Conservation (phyloP, 1,140 invertebrate species). For the Drosophila sp. region DNA sequence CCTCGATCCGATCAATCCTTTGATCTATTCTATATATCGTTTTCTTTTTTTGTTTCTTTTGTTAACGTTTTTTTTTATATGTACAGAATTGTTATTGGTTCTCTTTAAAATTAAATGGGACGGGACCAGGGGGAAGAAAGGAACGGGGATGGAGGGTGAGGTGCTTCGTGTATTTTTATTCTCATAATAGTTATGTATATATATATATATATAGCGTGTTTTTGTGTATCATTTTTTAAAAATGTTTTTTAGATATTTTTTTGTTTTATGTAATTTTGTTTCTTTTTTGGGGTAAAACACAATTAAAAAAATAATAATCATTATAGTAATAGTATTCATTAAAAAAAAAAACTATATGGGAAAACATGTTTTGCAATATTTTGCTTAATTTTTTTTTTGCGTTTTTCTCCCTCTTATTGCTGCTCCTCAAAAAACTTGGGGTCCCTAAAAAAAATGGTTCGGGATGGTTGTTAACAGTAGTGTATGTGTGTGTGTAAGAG, state of each 20-base stretch:
- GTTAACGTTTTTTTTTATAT: background rate
- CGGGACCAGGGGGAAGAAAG: background rate
- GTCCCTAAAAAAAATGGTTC: conserved; percentile 10
- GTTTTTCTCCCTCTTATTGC: conserved; percentile 3
- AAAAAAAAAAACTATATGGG: conserved; percentile 28
- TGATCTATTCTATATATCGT: background rate
- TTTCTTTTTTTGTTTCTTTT: background rate
- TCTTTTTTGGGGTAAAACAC: conserved; percentile 30
- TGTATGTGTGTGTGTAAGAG: conserved; percentile 2
- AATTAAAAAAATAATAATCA: conserved; percentile 49
- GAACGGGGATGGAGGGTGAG: background rate
- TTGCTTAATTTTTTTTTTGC: background rate
- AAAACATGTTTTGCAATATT: background rate
- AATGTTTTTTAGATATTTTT: conserved; percentile 44
- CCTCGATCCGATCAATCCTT: background rate
- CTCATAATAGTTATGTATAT: conserved; percentile 23
- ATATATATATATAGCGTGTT: conserved; percentile 21
- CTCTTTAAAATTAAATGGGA: background rate
- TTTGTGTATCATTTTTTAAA: conserved; percentile 55
- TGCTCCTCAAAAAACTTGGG: conserved; percentile 28
- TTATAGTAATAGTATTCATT: conserved; percentile 48
- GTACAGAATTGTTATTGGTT: conserved; percentile 13
- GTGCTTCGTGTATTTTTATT: conserved; percentile 27
- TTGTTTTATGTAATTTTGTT: conserved; percentile 13
- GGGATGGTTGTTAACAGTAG: background rate